A percentile compares a stretch with the other conserved stretches of the same genome.
Conservation (phyloP, 1,140 invertebrate genomes). For the Heliconius congener region DNA sequence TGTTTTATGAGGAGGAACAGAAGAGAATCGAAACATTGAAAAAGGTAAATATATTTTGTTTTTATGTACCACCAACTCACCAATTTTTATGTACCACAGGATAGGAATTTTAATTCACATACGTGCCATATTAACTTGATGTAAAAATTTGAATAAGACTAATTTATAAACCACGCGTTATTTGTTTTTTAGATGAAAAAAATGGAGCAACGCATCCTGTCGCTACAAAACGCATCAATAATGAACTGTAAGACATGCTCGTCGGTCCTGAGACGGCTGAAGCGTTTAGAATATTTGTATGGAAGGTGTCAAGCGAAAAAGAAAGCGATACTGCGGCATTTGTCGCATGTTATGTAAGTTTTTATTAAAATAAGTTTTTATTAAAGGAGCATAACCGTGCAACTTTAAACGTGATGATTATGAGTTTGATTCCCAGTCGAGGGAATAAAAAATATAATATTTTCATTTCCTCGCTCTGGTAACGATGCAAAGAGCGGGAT, state of each 20-base stretch:
- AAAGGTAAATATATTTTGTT: constrained; percentile 79
- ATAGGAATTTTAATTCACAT: no score
- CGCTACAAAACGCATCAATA: constrained; percentile 85
- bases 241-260: constrained; percentile 86
- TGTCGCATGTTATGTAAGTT: constrained; percentile 90
- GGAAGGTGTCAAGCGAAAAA: constrained; percentile 83
- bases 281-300: constrained; percentile 83
- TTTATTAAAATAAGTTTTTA: background rate
- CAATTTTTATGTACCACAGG: no score
- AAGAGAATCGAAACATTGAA: constrained; percentile 83
- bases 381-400: no score
- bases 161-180: no score
- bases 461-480: no score
- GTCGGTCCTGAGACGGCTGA: constrained; percentile 83
- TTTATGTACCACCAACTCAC: background rate
- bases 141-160: no score
- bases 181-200: constrained; percentile 84
- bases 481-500: no score
- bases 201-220: constrained; percentile 86
- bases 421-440: no score
- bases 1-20: constrained; percentile 84
- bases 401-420: no score
- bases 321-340: constrained; percentile 86
- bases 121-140: no score
- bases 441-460: no score